Evolutionary conservation across 2,113 vertebrate genomes (phyloP).

Genomic region (Ammospiza caudacuta): DNA sequence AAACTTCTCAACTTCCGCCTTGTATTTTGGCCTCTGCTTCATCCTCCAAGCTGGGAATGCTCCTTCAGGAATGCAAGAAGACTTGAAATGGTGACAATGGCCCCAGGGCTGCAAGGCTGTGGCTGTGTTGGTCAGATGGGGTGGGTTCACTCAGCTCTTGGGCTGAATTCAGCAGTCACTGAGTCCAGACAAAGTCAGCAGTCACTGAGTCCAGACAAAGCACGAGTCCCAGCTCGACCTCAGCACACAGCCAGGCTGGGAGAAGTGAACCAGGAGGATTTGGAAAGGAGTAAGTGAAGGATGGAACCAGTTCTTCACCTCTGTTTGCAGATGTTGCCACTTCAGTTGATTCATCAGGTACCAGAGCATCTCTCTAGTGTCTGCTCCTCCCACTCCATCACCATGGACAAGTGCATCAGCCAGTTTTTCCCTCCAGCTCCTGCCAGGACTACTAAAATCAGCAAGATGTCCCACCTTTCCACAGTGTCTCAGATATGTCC

Average conservation of each 20-base stretch:
- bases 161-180: not conserved
- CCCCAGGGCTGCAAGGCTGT: fast-evolving
- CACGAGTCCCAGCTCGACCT: fast-evolving
- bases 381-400: not conserved
- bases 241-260: not conserved
- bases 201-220: not conserved
- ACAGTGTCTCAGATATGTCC: not conserved
- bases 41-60: not conserved
- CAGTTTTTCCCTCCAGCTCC: not conserved
- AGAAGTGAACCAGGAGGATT: not conserved
- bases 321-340: not conserved
- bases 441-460: not conserved
- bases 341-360: fast-evolving
- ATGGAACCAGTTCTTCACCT: not conserved
- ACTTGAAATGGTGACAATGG: fast-evolving
- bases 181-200: not conserved
- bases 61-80: not conserved
- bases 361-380: not conserved
- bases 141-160: not conserved
- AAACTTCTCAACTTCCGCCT: not conserved
- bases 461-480: not conserved
- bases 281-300: not conserved
- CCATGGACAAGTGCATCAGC: not conserved
- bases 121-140: not conserved
- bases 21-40: not conserved